Percentiles rank a stretch among this genome's conserved stretches.
Conservation (phyloP, 2,797 vertebrate genomes). For the Pseudomugil tenellus region DNA sequence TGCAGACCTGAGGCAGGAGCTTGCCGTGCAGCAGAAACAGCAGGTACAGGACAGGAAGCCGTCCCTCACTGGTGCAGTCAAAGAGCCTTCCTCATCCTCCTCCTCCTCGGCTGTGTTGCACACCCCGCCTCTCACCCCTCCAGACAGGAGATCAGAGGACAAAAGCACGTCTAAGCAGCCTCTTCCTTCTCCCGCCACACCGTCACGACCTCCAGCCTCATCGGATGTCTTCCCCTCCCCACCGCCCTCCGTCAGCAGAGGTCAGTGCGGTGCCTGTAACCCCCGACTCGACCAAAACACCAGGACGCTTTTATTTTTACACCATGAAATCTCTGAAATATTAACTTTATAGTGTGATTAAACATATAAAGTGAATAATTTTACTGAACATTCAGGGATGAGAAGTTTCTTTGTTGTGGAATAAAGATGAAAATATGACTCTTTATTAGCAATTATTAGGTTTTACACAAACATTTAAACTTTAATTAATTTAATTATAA, state of each 20-base stretch:
- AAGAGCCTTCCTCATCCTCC: constrained; percentile 54
- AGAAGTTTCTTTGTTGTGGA: no score
- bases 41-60: constrained; percentile 86
- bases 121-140: constrained; percentile 54
- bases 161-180: constrained; percentile 21
- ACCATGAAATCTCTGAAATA: no score
- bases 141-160: constrained; percentile 45
- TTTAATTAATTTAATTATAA: no score
- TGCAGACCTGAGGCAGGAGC: constrained; percentile 88
- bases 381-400: no score
- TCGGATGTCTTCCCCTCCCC: constrained; percentile 65
- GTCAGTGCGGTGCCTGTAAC: constrained; percentile 59
- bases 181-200: constrained; percentile 49
- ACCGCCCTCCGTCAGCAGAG: constrained; percentile 70
- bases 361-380: no score
- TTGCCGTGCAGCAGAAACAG: constrained; percentile 91
- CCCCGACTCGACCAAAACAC: no score
- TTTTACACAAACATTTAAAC: no score
- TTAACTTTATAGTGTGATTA: no score
- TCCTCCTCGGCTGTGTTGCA: constrained; percentile 2
- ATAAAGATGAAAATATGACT: no score
- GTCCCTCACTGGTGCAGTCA: constrained; percentile 46
- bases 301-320: no score
- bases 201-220: constrained; percentile 54
- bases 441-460: no score